Evolutionary conservation across 2,797 vertebrate genomes (phyloP).

Genomic region (Muscicapa comitata): DNA sequence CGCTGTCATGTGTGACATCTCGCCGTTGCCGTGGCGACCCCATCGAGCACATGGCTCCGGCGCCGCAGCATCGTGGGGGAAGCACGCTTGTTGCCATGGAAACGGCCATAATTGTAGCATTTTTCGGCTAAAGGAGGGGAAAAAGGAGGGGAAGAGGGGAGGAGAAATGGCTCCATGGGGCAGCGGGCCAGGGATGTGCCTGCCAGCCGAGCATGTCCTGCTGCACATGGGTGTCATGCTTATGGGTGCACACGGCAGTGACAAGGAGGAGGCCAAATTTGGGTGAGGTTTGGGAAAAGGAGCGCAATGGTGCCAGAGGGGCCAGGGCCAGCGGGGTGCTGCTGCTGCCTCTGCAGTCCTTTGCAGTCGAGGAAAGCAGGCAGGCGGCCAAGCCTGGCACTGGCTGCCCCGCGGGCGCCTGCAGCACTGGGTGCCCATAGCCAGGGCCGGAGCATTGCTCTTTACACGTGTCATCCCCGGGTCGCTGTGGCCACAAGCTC

Average conservation of each 20-base stretch:
- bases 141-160: not conserved
- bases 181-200: not conserved
- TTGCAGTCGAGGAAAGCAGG: slow-evolving; percentile 5
- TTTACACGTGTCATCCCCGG: accelerated
- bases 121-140: slow-evolving; percentile 46
- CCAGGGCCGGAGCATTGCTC: accelerated
- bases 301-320: not conserved
- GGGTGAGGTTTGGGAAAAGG: not conserved
- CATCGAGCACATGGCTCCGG: slow-evolving; percentile 67
- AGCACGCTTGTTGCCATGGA: slow-evolving; percentile 70
- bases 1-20: slow-evolving; percentile 39
- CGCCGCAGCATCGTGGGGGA: slow-evolving; percentile 74
- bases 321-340: not conserved
- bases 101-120: slow-evolving; percentile 69
- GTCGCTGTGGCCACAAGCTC: accelerated
- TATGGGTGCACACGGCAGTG: accelerated
- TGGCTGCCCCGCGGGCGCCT: not conserved
- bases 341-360: slow-evolving; percentile 26
- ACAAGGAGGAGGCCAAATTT: not conserved
- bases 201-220: accelerated
- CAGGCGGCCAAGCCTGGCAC: not conserved
- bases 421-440: not conserved
- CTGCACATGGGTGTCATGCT: not conserved
- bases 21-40: slow-evolving; percentile 71
- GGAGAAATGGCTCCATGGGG: not conserved